Evolutionary conservation across 2,797 vertebrate species (phyloP).

Genomic region (Characodon lateralis): DNA sequence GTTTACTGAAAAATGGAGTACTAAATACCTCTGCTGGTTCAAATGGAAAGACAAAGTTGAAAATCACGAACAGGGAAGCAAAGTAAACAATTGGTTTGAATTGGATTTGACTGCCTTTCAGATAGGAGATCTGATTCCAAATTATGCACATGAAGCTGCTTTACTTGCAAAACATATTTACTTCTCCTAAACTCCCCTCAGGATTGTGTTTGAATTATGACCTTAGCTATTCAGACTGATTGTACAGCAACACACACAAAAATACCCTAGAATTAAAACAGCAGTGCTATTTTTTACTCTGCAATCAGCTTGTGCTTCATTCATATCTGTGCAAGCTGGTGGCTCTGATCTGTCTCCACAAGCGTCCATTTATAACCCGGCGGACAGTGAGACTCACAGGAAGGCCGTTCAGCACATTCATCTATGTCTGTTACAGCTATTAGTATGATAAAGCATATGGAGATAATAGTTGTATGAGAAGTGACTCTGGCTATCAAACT

Average conservation of each 20-base stretch:
- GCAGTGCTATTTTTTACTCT: neutral
- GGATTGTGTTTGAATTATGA: neutral
- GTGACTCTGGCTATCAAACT: constrained; percentile 36
- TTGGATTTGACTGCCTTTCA: neutral
- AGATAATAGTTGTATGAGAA: constrained; percentile 55
- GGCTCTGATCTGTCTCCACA: constrained; percentile 36
- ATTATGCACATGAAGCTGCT: neutral
- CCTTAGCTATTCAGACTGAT: neutral
- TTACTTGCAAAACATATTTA: neutral
- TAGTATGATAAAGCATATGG: constrained; percentile 52
- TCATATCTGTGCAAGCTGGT: constrained; percentile 12
- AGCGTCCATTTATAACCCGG: constrained; percentile 50
- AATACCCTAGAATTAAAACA: neutral
- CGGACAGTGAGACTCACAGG: constrained; percentile 40
- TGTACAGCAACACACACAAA: neutral
- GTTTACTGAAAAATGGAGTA: neutral
- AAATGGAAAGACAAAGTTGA: neutral
- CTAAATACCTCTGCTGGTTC: neutral
- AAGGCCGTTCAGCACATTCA: constrained; percentile 36
- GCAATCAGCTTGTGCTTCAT: constrained; percentile 24
- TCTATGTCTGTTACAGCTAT: constrained; percentile 51
- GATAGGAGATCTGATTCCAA: neutral
- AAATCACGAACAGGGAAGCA: neutral
- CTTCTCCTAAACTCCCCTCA: neutral
- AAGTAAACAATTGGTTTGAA: neutral